phyloP scores from a whole-genome alignment of 2,888 invertebrate genomes.

The Tribolium freemani region DNA sequence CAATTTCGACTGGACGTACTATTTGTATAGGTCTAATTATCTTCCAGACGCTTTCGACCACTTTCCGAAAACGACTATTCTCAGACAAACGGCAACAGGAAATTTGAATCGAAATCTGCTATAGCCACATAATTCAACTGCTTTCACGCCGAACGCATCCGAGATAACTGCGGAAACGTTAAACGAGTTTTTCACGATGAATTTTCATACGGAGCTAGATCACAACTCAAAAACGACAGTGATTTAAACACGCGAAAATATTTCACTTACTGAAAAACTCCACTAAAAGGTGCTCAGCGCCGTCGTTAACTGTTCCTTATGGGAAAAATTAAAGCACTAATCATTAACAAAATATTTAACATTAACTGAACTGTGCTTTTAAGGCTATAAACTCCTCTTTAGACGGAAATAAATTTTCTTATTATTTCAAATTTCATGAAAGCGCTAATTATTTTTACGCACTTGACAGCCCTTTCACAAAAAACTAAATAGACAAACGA shows the following conservation, averaged over 20 bases:
- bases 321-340: neutral
- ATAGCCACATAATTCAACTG: slow-evolving; percentile 19
- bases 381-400: neutral
- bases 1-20: slow-evolving; percentile 46
- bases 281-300: neutral
- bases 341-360: neutral
- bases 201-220: neutral
- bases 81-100: slow-evolving; percentile 20
- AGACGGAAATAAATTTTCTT: neutral
- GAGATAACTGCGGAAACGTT: neutral
- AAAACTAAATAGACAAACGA: too few relatives aligned
- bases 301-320: neutral
- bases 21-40: slow-evolving; percentile 51
- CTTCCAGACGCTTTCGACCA: slow-evolving; percentile 40
- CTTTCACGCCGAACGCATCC: slow-evolving; percentile 13
- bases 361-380: neutral
- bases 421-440: too few relatives aligned
- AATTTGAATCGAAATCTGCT: slow-evolving; percentile 31
- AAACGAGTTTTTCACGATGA: slow-evolving; percentile 17
- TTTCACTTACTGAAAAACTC: neutral
- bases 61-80: neutral
- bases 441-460: neutral
- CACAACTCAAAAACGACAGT: neutral
- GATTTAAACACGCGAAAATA: neutral
- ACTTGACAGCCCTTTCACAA: too few relatives aligned